phyloP scores from a whole-genome alignment of 2,888 invertebrate genomes.

The Conops quadrifasciatus region DNA sequence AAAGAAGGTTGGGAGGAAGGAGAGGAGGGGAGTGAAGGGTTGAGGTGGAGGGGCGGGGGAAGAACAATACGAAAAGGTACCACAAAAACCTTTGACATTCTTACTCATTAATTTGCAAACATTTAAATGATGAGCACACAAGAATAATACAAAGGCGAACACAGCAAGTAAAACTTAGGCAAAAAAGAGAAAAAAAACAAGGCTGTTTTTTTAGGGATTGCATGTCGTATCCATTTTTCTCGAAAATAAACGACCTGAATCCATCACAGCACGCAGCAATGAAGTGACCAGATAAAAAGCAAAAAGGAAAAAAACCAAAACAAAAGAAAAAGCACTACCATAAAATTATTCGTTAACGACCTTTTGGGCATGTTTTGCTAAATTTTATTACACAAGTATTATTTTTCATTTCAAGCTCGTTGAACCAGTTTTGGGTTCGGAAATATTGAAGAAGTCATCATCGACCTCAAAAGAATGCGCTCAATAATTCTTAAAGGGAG shows the following conservation, averaged over 20 bases:
- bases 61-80: constrained; percentile 5
- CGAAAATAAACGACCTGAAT: too few species aligned
- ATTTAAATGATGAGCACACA: constrained; percentile 46
- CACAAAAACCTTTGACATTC: constrained; percentile 48
- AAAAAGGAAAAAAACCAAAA: neutral
- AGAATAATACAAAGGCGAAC: neutral
- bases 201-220: constrained; percentile 3
- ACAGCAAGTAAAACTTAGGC: neutral
- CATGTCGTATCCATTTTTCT: too few species aligned
- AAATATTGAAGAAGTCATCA: too few species aligned
- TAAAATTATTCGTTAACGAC: too few species aligned
- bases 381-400: too few species aligned
- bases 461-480: too few species aligned
- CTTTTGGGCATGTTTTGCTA: too few species aligned
- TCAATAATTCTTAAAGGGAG: too few species aligned
- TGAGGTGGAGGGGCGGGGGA: neutral
- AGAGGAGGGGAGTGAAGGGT: neutral
- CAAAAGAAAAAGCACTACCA: constrained; percentile 4
- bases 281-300: neutral
- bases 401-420: too few species aligned
- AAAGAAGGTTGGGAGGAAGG: neutral
- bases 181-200: neutral
- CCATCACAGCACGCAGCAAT: neutral
- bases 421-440: too few species aligned
- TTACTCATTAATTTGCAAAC: constrained; percentile 53